Base-by-base conservation (phyloP, 2,797 vertebrate species). In the Leptatherina wallacei region DNA sequence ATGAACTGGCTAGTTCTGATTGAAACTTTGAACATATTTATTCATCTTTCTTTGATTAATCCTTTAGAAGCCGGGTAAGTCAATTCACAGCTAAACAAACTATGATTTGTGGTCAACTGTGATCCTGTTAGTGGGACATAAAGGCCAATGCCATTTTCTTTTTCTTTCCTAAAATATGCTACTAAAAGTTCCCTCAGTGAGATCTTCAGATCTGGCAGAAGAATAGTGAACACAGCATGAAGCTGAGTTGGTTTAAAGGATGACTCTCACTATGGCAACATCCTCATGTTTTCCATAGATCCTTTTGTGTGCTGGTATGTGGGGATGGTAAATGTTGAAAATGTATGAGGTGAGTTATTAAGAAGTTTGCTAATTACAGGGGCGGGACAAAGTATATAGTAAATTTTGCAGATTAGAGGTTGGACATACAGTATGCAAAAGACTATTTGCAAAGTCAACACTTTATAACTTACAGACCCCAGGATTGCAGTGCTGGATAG, bases 361-460 rank as follows among this genome's bases (percentile, higher is more conserved):
- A 89, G 83, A 93, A 86, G 85, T 83, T 88, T 85, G 79, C 85
- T 93, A 91, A 94, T 92, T 92, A 93, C 84, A 94, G 89, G 91
- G 91, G 82, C 77, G 78, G 86, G 73, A 69, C 61, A 51, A 81
- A 80, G 69, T 85, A 89, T 93, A 61, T 35, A 63, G 68, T 80
- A 94, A 93, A 94, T 94, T 90, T 87, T 49, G 18, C 58, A 89
- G 87, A 94, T 94, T 93, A 93, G 85, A 94, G 94, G 85, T 89
- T 92, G 71, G 75, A 82, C 73, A 77, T 77, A 78, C 16, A 22
- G 71, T 70, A 90, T 91, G 83, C 60, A 89, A 91, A 93, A 27
- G 24, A 92, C 88, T 89, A 91, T 92, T 85, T 88, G 79, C 88
- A 89, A 90, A 76, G 83, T 89, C 88, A 88, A 88, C 80, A 85